phyloP scores from a whole-genome alignment of 1,140 invertebrate species.

The Trachymyrmex septentrionalis region DNA sequence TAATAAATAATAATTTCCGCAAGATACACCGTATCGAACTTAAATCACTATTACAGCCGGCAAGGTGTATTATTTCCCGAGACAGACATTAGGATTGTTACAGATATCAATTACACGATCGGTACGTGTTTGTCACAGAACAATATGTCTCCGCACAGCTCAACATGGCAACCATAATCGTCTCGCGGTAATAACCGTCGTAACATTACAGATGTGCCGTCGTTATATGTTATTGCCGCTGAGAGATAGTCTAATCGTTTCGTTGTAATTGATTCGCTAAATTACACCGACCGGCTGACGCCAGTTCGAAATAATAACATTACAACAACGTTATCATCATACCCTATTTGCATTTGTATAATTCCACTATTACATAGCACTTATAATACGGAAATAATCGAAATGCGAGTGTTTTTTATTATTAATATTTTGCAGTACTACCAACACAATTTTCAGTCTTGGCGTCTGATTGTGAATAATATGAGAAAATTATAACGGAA shows the following conservation, averaged over 20 bases:
- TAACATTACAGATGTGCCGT: slow-evolving; percentile 58
- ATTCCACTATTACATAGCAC: slow-evolving; percentile 3
- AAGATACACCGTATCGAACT: neutral
- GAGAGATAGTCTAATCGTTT: slow-evolving; percentile 62
- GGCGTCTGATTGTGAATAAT: neutral
- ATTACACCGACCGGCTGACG: slow-evolving; percentile 44
- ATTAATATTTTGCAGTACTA: neutral
- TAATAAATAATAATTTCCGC: neutral
- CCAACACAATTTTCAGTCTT: neutral
- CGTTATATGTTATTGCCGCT: slow-evolving; percentile 60
- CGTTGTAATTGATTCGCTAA: slow-evolving; percentile 62
- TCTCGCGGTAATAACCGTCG: slow-evolving; percentile 53
- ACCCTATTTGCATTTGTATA: slow-evolving; percentile 26
- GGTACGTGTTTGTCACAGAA: slow-evolving; percentile 41
- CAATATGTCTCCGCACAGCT: slow-evolving; percentile 36
- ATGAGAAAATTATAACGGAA: neutral
- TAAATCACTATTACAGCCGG: neutral
- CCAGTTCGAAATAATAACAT: slow-evolving; percentile 30
- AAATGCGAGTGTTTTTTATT: slow-evolving; percentile 19
- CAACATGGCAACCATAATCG: slow-evolving; percentile 45
- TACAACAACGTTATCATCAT: slow-evolving; percentile 18
- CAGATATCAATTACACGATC: slow-evolving; percentile 45
- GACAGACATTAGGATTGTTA: slow-evolving; percentile 32
- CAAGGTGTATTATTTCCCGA: neutral
- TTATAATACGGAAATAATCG: slow-evolving; percentile 12